Base-by-base conservation (phyloP, 2,888 invertebrate species). In the Arrhopalites spinosus region DNA sequence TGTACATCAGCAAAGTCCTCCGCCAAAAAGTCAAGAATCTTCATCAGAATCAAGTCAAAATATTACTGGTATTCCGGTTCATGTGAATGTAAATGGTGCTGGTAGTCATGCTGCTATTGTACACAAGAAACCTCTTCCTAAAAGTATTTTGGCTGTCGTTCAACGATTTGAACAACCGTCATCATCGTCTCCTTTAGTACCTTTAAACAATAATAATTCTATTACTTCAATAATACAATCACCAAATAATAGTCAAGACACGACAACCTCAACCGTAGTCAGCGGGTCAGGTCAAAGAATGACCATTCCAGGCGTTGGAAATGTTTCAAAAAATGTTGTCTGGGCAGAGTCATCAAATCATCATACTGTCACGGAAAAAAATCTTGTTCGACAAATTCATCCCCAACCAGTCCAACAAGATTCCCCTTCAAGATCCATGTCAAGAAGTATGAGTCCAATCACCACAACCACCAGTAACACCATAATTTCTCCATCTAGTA, bases 111-210 rank as follows among this genome's bases (percentile, higher is more conserved):
- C n/a, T 20, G 36, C n/a, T n/a, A n/a, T 27, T n/a, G 36, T 20
- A 50, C 23, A 45, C 45, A 80, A 78, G 64, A 82, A 82, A 68
- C 76, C 80, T 25, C 66, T 83, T 43, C 83, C 83, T 11, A 82
- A 81, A 77, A 83, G 83, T 77, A 83, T 83, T 70, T 73, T 83
- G 61, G 83, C 81, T 17, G 83, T 80, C n/a, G 82, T 83, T 30
- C 82, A 83, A 68, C 70, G 82, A 47, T 83, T 83, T 61, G 83
- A 83, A 59, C 75, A 79, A 15, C 23, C 68, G 5, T 50, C 73
- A 15, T 85, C 75, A 85, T 85, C 83, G 84, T 85, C 50, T 81
- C 85, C 63, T 3, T 64, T 80, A 23, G 80, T 73, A 20, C 69
- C 75, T 77, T 84, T 85, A 61, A 36, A 25, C 11, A 27, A 25